Evolutionary conservation across 2,888 invertebrate genomes (phyloP), one percentile per base, ranked within the genome.

Genomic region (Sesia apiformis): DNA sequence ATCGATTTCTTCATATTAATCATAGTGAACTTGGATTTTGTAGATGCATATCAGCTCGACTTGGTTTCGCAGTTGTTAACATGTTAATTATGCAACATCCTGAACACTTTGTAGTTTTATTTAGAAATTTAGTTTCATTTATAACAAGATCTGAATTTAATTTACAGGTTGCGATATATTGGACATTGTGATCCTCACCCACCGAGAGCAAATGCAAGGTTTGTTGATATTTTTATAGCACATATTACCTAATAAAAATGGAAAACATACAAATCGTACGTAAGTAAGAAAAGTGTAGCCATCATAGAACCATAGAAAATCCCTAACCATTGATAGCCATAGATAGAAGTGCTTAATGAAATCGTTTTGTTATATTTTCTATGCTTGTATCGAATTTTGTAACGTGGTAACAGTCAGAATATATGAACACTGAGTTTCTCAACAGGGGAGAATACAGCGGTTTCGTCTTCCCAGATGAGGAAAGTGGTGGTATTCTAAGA

Each of bases 131-230:
- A 46, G 4, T 46, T 8, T 8, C 5, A 46, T 4, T 46, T 6
- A 5, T 46, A 8, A 46, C 7, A 4, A 8, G 3, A 43, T 43
- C 4, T 43, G 8, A 49, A 23, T 6, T 52, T 54, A 49, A 59
- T 51, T 79, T 79, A 54, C 70, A 87, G 87, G 58, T 65, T 87
- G 56, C 76, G 73, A 54, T 86, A 81, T 57, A 86, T 87, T 55
- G 74, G 77, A 0, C 87, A 87, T 59, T 87, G 87, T 58, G 61
- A 78, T n/a, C 7, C 65, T 50, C 72, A 79, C 57, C 72, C 78
- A 46, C 63, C 64, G 52, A 58, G 43, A 56, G 7, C 54, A 5
- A 60, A 66, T 51, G 56, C 46, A 46, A 46, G 46, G 46, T 46
- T 46, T 8, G 46, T 46, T 46, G 4, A 8, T 3, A 23, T 23